Base-by-base conservation (phyloP, 92 coral and sea anemone species). In the Parazoanthus atlanticus region DNA sequence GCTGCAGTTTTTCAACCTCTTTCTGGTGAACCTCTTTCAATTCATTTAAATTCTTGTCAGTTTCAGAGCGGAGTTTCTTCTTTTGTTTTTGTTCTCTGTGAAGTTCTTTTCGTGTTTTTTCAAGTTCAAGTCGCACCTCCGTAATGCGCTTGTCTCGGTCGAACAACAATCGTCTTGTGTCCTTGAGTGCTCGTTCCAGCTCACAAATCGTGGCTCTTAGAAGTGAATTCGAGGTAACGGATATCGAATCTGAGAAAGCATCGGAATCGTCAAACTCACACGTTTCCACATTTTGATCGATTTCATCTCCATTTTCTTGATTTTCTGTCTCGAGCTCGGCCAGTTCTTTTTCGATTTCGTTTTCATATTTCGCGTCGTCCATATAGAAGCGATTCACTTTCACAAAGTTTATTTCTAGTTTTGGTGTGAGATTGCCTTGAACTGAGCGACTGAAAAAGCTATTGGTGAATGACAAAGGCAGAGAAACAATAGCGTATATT, bases 151-250 rank as follows among this genome's bases (percentile, higher is more conserved):
- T 93, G 90, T 97, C 99, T n/a, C 99, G 78, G 36, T 94, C 96
- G 65, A 93, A 89, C 23, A 97, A 38, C 40, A 97, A 84, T 54
- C 94, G 81, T 66, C 99, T 84, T 13, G 99, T 94, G 88, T 97
- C 99, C 47, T 91, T 92, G 29, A 95, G 81, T 29, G 98, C 99
- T 49, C 99, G 91, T 85, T 97, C 99, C 74, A 97, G 67, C 79
- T 97, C 99, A 71, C 96, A 89, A 36, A 97, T 93, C 38, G 99
- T 97, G 13, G 97, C 96, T 83, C 99, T 81, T 23, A 97, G 92
- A 36, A 95, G 89, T 1, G 98, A 93, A 85, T 95, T 95, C 78
- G 98, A 92, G 9, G 98, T 93, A 13, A 95, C 94, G 16, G 90
- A 81, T 69, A 90, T 90, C 7, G 96, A 64, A 76, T 95, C 98